Percentiles rank a stretch among this genome's conserved stretches.
These are phyloP conservation scores for Onychomys torridus DNA, from an alignment of 2,797 vertebrate species.

Conservation along the genomic window DNA sequence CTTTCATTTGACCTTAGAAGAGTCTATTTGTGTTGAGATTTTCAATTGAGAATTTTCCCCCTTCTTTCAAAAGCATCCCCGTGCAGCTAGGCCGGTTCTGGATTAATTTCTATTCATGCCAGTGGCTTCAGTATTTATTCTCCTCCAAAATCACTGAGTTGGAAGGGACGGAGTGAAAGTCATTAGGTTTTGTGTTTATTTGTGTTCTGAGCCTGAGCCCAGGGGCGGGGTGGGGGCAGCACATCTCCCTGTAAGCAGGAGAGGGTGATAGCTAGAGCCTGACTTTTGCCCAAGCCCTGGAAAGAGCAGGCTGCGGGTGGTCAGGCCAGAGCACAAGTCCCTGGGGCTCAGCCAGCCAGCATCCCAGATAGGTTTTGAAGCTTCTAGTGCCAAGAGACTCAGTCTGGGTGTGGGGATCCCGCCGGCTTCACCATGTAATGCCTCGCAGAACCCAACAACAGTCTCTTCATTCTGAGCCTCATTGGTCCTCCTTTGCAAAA, in stretches of 20 bases:
- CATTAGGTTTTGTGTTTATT: conserved; percentile 78
- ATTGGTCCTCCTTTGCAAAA: not conserved
- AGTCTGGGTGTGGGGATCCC: not conserved
- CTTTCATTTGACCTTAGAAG: conserved; percentile 88
- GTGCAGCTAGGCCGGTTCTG: conserved; percentile 71
- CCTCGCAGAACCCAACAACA: not conserved
- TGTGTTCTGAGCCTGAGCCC: conserved; percentile 64
- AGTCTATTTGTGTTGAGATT: conserved; percentile 88
- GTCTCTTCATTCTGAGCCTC: not conserved
- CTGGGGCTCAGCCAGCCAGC: not conserved
- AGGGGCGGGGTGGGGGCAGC: not conserved
- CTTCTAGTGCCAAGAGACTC: not conserved
- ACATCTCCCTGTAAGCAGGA: not conserved
- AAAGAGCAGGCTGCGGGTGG: not conserved
- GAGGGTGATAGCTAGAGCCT: not conserved
- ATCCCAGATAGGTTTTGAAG: not conserved
- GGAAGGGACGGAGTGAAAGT: conserved; percentile 78
- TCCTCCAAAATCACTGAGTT: conserved; percentile 72
- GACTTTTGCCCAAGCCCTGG: not conserved
- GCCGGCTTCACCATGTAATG: not conserved
- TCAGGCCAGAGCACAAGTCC: not conserved
- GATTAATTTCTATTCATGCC: conserved; percentile 86
- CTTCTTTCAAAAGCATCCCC: conserved; percentile 80
- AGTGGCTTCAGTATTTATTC: conserved; percentile 84
- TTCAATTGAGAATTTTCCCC: conserved; percentile 85